A percentile compares a stretch with the other conserved stretches of the same genome.
phyloP scores from a whole-genome alignment of 2,888 invertebrate genomes.

The Nymphalis c-album region DNA sequence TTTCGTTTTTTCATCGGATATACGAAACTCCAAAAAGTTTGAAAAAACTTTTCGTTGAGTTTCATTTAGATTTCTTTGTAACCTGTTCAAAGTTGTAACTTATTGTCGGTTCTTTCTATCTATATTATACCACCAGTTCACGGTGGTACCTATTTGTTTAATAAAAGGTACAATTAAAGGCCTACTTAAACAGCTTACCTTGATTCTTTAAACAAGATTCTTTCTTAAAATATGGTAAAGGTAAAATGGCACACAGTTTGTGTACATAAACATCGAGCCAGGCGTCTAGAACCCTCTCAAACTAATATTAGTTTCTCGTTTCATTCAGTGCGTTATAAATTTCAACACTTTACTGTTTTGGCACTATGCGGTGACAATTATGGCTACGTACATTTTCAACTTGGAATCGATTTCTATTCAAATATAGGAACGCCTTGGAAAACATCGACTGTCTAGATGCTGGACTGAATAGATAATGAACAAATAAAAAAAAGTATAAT shows the following conservation, averaged over 20 bases:
- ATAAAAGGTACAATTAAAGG: too few species aligned
- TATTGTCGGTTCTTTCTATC: too few species aligned
- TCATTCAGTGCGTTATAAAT: slow-evolving; percentile 59
- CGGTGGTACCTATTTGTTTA: too few species aligned
- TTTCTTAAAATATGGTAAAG: not conserved
- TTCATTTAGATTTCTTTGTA: too few species aligned
- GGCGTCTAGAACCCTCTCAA: slow-evolving; percentile 50
- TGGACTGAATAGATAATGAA: not conserved
- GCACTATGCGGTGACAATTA: slow-evolving; percentile 57
- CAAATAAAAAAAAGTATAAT: too few species aligned
- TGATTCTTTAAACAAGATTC: too few species aligned
- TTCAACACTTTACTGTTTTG: slow-evolving; percentile 63
- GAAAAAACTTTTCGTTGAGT: too few species aligned
- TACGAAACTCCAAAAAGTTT: too few species aligned
- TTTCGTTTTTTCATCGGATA: too few species aligned
- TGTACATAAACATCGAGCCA: slow-evolving; percentile 41
- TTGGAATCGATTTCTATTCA: slow-evolving; percentile 49
- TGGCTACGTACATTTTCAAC: slow-evolving; percentile 49
- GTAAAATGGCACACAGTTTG: not conserved
- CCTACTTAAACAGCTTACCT: too few species aligned
- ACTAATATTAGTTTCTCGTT: slow-evolving; percentile 66
- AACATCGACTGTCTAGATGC: slow-evolving; percentile 15
- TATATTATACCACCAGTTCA: too few species aligned
- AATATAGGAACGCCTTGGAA: slow-evolving; percentile 40
- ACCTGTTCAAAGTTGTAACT: too few species aligned